These are phyloP conservation scores for Solea senegalensis DNA, from an alignment of 2,113 vertebrate genomes.

Conservation along the genomic window DNA sequence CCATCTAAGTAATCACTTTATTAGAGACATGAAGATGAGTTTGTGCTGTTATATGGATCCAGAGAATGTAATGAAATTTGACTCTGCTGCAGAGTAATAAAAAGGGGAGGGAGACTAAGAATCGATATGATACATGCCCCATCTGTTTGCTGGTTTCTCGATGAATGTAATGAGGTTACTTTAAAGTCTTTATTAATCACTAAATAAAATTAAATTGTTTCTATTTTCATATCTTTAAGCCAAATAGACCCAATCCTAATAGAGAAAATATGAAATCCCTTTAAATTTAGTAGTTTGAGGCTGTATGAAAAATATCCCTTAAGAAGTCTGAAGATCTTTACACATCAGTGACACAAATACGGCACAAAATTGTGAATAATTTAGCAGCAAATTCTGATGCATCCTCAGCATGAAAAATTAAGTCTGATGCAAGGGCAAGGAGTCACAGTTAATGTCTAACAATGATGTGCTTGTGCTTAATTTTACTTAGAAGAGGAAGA, in stretches of 20 bases:
- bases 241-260: not conserved
- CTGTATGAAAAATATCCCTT: too few species aligned
- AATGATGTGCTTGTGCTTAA: too few species aligned
- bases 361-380: too few species aligned
- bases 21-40: slow-evolving; percentile 81
- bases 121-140: slow-evolving; percentile 57
- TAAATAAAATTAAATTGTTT: not conserved
- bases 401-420: too few species aligned
- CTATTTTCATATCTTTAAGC: not conserved
- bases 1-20: slow-evolving; percentile 79
- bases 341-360: too few species aligned
- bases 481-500: too few species aligned
- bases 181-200: slow-evolving; percentile 28
- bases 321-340: too few species aligned
- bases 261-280: not conserved
- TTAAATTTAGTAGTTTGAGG: not conserved
- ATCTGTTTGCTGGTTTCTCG: slow-evolving; percentile 19
- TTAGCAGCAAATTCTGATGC: too few species aligned
- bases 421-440: too few species aligned
- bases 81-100: slow-evolving; percentile 79
- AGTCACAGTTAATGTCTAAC: too few species aligned
- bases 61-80: slow-evolving; percentile 83
- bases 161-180: slow-evolving; percentile 9
- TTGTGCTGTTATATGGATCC: slow-evolving; percentile 83
- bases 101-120: slow-evolving; percentile 56